phyloP scores from a whole-genome alignment of 1,140 invertebrate genomes.

The Drosophila grimshawi region DNA sequence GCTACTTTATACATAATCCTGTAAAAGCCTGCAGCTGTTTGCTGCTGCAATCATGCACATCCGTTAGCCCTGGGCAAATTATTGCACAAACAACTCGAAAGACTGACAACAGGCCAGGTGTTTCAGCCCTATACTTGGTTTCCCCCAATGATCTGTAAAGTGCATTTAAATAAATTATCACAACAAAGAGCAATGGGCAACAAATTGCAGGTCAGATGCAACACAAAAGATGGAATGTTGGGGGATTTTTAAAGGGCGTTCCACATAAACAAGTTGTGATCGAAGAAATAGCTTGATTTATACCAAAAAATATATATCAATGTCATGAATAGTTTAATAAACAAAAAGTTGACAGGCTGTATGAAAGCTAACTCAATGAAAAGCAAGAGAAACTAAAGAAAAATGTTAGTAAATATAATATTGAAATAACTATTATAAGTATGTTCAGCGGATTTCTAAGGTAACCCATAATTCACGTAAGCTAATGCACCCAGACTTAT shows the following conservation, averaged over 20 bases:
- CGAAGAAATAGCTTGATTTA: constrained; percentile 11
- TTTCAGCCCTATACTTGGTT: constrained; percentile 16
- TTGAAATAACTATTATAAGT: too few species aligned
- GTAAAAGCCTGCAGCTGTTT: constrained; percentile 31
- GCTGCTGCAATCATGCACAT: constrained; percentile 50
- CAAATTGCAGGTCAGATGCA: constrained; percentile 5
- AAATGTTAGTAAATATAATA: too few species aligned
- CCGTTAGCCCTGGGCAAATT: constrained; percentile 54
- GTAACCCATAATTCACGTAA: too few species aligned
- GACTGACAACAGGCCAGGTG: constrained; percentile 49
- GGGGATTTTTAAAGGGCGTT: constrained; percentile 42
- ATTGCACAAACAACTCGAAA: constrained; percentile 32
- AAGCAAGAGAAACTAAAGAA: too few species aligned
- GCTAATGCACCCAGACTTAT: background rate
- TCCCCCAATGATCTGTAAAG: constrained; percentile 56
- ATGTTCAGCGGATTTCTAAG: too few species aligned
- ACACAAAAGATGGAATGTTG: constrained; percentile 23
- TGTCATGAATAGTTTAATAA: background rate
- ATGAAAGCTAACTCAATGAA: too few species aligned
- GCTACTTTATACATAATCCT: background rate
- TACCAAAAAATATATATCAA: background rate
- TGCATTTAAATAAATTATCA: constrained; percentile 77
- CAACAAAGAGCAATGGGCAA: constrained; percentile 42
- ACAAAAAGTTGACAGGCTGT: too few species aligned
- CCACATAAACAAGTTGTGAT: constrained; percentile 38